phyloP scores from a whole-genome alignment of 2,888 invertebrate genomes.

The Torymus tubicola region DNA sequence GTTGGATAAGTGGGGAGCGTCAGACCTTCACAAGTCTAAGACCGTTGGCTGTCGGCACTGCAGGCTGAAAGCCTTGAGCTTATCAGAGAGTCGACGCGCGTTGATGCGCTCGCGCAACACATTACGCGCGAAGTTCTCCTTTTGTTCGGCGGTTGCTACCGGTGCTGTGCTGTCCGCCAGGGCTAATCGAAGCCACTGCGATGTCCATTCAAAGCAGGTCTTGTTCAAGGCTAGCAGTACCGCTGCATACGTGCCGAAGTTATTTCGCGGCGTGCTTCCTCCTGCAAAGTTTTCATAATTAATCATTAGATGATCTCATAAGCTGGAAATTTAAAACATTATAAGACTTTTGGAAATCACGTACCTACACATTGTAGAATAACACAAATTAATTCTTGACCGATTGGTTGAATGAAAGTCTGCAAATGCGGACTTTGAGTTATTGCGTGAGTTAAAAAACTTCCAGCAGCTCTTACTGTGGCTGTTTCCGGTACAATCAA shows the following conservation, averaged over 20 bases:
- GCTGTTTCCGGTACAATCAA: constrained; percentile 80
- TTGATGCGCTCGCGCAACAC: constrained; percentile 64
- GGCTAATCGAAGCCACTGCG: constrained; percentile 80
- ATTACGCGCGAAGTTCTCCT: constrained; percentile 64
- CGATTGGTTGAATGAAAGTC: constrained; percentile 79
- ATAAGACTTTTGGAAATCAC: constrained; percentile 42
- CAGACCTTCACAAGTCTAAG: constrained; percentile 37
- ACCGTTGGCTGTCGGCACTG: constrained; percentile 52
- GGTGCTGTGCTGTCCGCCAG: constrained; percentile 73
- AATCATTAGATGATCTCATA: no score
- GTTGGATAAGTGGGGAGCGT: neutral
- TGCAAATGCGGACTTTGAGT: constrained; percentile 77
- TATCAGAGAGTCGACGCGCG: constrained; percentile 63
- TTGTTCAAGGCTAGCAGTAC: constrained; percentile 83
- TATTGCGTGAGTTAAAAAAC: constrained; percentile 81
- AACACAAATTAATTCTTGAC: constrained; percentile 80
- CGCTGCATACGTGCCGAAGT: constrained; percentile 82
- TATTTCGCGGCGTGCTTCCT: constrained; percentile 80
- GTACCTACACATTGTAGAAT: constrained; percentile 80
- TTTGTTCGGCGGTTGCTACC: constrained; percentile 63
- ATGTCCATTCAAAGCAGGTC: constrained; percentile 81
- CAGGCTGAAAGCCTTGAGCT: constrained; percentile 66
- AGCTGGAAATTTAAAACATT: no score
- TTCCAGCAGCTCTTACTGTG: constrained; percentile 80
- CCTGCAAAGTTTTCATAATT: constrained; percentile 71